phyloP scores from a whole-genome alignment of 2,797 vertebrate genomes.

The Aselliscus stoliczkanus region DNA sequence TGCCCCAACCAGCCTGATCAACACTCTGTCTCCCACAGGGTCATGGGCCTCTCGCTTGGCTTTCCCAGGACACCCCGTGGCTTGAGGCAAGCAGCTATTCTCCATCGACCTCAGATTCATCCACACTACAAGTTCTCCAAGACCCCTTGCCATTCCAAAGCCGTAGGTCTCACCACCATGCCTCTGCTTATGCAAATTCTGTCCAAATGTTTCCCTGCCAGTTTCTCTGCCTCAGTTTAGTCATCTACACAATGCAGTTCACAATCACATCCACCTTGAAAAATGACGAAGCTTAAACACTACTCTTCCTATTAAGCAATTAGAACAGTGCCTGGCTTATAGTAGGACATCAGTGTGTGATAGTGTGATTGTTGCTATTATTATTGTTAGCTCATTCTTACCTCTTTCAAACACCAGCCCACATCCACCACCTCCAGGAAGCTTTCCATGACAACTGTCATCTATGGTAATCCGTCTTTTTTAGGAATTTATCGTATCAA shows the following conservation, averaged over 20 bases:
- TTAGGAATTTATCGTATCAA: no score
- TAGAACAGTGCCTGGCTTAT: background rate
- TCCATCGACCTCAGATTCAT: rapidly evolving
- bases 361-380: rapidly evolving
- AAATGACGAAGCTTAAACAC: background rate
- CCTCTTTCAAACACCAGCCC: background rate
- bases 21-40: rapidly evolving
- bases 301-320: background rate
- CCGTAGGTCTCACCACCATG: rapidly evolving
- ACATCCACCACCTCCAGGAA: background rate
- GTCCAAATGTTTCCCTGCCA: background rate
- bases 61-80: no score
- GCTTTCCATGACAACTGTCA: background rate
- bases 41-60: rapidly evolving
- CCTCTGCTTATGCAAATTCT: background rate
- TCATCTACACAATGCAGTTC: background rate
- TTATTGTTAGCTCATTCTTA: background rate
- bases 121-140: background rate
- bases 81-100: rapidly evolving
- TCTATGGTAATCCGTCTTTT: background rate
- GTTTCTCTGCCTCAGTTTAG: background rate
- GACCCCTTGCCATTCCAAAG: background rate
- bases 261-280: background rate
- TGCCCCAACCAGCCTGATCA: background rate
- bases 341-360: no score